Conservation (phyloP, 2,888 invertebrate genomes). For the Falcaria lacertinaria region DNA sequence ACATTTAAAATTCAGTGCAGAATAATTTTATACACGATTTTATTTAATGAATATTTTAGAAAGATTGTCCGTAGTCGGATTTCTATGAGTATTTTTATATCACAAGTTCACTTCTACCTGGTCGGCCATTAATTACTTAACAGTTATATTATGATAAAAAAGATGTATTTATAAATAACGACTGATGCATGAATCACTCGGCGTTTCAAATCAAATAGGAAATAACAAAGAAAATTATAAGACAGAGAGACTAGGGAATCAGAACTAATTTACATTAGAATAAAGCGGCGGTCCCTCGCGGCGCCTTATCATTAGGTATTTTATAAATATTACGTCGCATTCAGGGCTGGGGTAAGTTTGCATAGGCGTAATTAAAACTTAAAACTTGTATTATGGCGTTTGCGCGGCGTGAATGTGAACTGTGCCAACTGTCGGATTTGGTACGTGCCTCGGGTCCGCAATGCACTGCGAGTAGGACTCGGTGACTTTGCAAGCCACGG, state of each 20-base stretch:
- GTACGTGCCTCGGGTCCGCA: slow-evolving; percentile 64
- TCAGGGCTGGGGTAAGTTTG: slow-evolving; percentile 40
- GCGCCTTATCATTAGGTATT: slow-evolving; percentile 30
- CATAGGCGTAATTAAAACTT: slow-evolving; percentile 72
- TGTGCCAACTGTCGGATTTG: slow-evolving; percentile 72
- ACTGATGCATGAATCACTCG: slow-evolving; percentile 5
- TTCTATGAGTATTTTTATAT: too few species aligned
- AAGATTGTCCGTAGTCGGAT: too few species aligned
- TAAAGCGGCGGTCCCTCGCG: slow-evolving; percentile 17
- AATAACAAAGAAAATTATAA: slow-evolving; percentile 26
- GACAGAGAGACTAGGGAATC: slow-evolving; percentile 20
- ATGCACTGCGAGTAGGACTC: slow-evolving; percentile 38
- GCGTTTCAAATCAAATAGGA: too few species aligned
- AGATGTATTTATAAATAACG: too few species aligned
- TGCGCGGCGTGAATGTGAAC: slow-evolving; percentile 53
- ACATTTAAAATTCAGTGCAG: too few species aligned
- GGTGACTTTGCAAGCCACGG: slow-evolving; percentile 18
- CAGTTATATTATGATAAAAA: too few species aligned
- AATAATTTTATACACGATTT: too few species aligned
- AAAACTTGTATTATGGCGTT: slow-evolving; percentile 62
- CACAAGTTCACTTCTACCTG: too few species aligned
- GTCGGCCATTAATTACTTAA: too few species aligned
- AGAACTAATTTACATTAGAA: slow-evolving; percentile 35
- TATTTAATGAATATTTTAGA: too few species aligned
- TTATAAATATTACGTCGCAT: slow-evolving; percentile 22